A percentile compares a stretch with the other conserved stretches of the same genome.
Evolutionary conservation across 1,140 invertebrate species (phyloP).

Genomic region (Heliconius eleuchia): DNA sequence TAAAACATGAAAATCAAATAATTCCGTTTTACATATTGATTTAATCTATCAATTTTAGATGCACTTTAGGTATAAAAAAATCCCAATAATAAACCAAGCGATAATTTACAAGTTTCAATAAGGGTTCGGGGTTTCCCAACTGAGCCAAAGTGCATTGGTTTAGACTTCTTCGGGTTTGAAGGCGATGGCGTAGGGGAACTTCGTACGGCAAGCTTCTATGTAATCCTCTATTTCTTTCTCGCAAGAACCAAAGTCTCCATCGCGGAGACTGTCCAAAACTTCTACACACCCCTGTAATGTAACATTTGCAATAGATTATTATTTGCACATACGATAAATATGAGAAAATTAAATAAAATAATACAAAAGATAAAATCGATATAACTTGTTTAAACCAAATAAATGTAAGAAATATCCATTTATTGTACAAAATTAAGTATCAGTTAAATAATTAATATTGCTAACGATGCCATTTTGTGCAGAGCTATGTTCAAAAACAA

Average conservation of each 20-base stretch:
- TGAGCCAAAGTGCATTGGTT: not conserved
- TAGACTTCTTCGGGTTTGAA: conserved; percentile 79
- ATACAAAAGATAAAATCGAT: too few relatives aligned
- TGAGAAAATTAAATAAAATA: too few relatives aligned
- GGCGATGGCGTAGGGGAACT: conserved; percentile 88
- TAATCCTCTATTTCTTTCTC: conserved; percentile 86
- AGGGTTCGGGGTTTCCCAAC: not conserved
- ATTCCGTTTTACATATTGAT: not conserved
- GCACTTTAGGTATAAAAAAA: not conserved
- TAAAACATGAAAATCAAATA: not conserved
- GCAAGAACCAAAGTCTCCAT: conserved; percentile 90
- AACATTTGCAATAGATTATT: not conserved
- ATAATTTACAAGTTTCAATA: conserved; percentile 11
- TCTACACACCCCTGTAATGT: conserved; percentile 87
- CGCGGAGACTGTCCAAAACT: conserved; percentile 88
- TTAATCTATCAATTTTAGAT: not conserved
- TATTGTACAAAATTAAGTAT: too few relatives aligned
- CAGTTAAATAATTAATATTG: too few relatives aligned
- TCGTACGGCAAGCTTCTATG: conserved; percentile 86
- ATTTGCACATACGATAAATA: conserved; percentile 45
- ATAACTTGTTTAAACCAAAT: too few relatives aligned
- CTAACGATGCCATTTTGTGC: too few relatives aligned
- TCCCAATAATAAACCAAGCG: not conserved
- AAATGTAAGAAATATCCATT: too few relatives aligned
- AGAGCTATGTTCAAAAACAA: too few relatives aligned